These are phyloP conservation scores for Dasypolia templi DNA, from an alignment of 2,888 invertebrate genomes.

Conservation along the genomic window DNA sequence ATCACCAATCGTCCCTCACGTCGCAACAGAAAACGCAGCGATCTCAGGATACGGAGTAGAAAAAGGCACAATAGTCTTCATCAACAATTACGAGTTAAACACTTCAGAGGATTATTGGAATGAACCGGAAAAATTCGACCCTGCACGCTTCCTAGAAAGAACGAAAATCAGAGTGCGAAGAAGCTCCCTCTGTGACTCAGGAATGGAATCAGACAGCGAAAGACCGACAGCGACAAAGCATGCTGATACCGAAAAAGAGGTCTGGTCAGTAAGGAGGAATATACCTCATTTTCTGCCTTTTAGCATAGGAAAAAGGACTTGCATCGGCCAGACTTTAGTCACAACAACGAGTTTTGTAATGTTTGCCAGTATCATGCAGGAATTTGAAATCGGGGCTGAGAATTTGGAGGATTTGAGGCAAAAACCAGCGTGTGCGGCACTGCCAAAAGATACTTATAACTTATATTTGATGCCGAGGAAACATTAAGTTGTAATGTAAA, in stretches of 20 bases:
- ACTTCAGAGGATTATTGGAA: slow-evolving; percentile 93
- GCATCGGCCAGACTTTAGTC: slow-evolving; percentile 95
- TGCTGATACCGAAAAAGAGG: slow-evolving; percentile 80
- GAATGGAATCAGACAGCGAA: slow-evolving; percentile 89
- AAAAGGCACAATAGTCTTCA: slow-evolving; percentile 95
- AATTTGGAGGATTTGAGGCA: slow-evolving; percentile 89
- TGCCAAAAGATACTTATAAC: slow-evolving; percentile 93
- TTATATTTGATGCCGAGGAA: slow-evolving; percentile 91
- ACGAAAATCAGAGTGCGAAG: slow-evolving; percentile 79
- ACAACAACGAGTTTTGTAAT: slow-evolving; percentile 94
- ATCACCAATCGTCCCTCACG: slow-evolving; percentile 97
- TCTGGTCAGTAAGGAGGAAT: slow-evolving; percentile 87
- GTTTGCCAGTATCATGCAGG: slow-evolving; percentile 93
- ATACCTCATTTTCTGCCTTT: slow-evolving; percentile 95
- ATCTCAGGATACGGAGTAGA: slow-evolving; percentile 93
- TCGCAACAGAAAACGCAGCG: slow-evolving; percentile 94
- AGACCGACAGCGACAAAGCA: slow-evolving; percentile 70
- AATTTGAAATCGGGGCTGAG: slow-evolving; percentile 92
- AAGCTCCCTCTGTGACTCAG: slow-evolving; percentile 89
- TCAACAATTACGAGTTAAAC: slow-evolving; percentile 96
- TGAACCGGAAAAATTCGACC: slow-evolving; percentile 93
- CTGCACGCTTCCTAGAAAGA: slow-evolving; percentile 93
- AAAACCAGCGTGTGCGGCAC: slow-evolving; percentile 93
- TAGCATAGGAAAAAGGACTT: slow-evolving; percentile 96
- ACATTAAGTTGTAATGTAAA: slow-evolving; percentile 69